Percentiles rank a stretch among this genome's conserved stretches.
Evolutionary conservation across 2,113 vertebrate genomes (phyloP).

Genomic region (Ailurus styani): DNA sequence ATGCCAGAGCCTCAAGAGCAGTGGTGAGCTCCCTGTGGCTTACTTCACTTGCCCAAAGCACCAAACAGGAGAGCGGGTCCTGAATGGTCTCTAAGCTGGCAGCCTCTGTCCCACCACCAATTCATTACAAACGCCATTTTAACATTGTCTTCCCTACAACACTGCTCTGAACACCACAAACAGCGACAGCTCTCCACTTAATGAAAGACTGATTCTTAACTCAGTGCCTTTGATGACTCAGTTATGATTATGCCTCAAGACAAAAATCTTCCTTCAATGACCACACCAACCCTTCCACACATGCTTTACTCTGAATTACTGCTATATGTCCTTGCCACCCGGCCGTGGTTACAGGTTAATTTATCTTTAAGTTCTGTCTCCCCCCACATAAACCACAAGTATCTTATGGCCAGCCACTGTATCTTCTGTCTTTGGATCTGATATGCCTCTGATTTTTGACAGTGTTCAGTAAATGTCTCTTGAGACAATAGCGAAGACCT

Average conservation of each 20-base stretch:
- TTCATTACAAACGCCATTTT: not conserved
- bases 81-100: not conserved
- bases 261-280: not conserved
- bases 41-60: not conserved
- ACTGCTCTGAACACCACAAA: not conserved
- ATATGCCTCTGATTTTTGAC: not conserved
- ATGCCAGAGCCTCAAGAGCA: not conserved
- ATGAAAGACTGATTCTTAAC: not conserved
- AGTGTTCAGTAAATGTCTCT: not conserved
- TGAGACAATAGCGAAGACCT: not conserved
- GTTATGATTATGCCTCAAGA: not conserved
- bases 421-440: not conserved
- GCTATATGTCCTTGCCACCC: not conserved
- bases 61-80: not conserved
- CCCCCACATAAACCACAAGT: not conserved
- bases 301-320: not conserved
- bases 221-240: not conserved
- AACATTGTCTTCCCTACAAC: not conserved
- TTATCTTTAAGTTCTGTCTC: not conserved
- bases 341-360: not conserved
- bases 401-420: not conserved
- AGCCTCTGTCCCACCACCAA: not conserved
- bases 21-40: not conserved
- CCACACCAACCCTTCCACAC: not conserved
- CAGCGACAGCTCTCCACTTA: not conserved